Conservation (phyloP, 2,888 invertebrate genomes). For the Volucella inflata region DNA sequence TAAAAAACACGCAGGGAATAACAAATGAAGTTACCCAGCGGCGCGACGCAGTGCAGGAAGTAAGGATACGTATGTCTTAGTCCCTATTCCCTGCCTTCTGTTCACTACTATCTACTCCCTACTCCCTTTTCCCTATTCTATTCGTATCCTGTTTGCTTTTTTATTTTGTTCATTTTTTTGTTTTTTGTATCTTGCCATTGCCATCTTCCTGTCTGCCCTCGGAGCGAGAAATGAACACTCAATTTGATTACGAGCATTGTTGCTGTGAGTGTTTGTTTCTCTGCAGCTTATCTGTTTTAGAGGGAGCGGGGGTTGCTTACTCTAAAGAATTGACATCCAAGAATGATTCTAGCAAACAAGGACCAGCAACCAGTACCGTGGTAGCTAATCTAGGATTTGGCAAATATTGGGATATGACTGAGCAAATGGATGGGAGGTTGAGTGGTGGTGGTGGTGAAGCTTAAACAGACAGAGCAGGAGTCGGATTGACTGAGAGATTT, state of each 20-base stretch:
- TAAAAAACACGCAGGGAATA: conserved; percentile 74
- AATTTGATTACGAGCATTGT: conserved; percentile 63
- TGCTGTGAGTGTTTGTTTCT: conserved; percentile 64
- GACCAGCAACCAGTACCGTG: not conserved
- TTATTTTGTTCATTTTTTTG: not conserved
- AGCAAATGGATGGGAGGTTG: no score
- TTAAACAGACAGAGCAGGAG: not conserved
- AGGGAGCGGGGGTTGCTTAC: not conserved
- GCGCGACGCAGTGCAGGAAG: conserved; percentile 21
- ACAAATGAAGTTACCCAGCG: conserved; percentile 66
- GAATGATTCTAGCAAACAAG: not conserved
- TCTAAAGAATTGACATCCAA: conserved; percentile 32
- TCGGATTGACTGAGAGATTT: conserved; percentile 12
- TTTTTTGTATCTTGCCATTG: not conserved
- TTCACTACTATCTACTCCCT: not conserved
- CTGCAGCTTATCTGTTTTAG: conserved; percentile 41
- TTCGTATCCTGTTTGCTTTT: conserved; percentile 19
- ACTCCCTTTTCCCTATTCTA: conserved; percentile 40
- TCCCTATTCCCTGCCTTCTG: not conserved
- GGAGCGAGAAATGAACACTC: conserved; percentile 66
- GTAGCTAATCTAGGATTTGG: conserved; percentile 46
- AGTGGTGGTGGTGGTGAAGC: not conserved
- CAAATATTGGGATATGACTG: conserved; percentile 13
- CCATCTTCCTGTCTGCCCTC: conserved; percentile 12
- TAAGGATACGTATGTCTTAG: conserved; percentile 15